Evolutionary conservation across 2,888 invertebrate genomes (phyloP), one percentile per base, ranked within the genome.

Genomic region (Meliscaeva auricollis): DNA sequence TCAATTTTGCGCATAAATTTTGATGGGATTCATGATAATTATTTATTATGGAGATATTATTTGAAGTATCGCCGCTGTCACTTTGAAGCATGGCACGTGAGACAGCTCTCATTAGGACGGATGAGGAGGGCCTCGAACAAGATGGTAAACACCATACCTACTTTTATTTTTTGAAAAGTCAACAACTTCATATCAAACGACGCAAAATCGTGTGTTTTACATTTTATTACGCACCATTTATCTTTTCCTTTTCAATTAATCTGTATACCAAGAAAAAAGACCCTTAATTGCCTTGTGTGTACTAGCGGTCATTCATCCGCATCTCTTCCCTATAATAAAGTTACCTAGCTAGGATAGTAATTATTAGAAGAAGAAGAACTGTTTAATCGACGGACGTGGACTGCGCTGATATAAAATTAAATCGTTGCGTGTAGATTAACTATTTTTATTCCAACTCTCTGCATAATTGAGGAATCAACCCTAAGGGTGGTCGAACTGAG

Each of bases 391-490:
- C n/a, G 7, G 17, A 2, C 26, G 2, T 26, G 1, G 4, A 9
- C 3, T 30, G 54, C 15, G 15, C 8, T 3, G 6, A n/a, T n/a
- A n/a, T 38, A 58, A 58, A 32, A 62, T 44, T 9, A 44, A 62
- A 62, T 62, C 44, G 44, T 44, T 60, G 22, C 9, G 30, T 4
- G 17, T 26, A 56, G 66, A 66, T 48, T 66, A 32, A n/a, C 20
- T 20, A 11, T 38, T 41, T 58, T 17, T 13, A 17, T 48, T 32
- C 17, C 17, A 20, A 50, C 66, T 48, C 46, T 32, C 17, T 22
- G 20, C 35, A 2, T 20, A 50, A 66, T 66, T 66, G 66, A 50
- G 66, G 15, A 66, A 66, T 66, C 66, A 66, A 20, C 50, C 62
- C 46, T 46, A 17, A 64, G 32, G 44, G 64, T 64, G 46, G 64